phyloP scores from a whole-genome alignment of 2,113 vertebrate species.

The Etheostoma cragini region DNA sequence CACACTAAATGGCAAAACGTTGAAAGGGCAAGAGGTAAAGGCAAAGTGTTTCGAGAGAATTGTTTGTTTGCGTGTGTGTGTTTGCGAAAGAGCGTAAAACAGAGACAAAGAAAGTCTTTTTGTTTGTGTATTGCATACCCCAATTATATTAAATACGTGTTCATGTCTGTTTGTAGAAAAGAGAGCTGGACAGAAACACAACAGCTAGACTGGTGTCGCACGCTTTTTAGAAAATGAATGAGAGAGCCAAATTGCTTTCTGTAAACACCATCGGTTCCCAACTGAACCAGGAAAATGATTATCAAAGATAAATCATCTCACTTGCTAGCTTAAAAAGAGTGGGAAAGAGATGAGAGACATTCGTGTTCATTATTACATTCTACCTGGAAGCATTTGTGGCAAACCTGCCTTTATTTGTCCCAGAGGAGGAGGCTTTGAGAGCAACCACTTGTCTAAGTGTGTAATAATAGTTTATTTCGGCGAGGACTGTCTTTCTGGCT shows the following conservation, averaged over 20 bases:
- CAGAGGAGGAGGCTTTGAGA: slow-evolving; percentile 33
- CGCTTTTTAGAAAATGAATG: slow-evolving; percentile 16
- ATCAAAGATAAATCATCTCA: slow-evolving; percentile 58
- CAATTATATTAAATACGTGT: neutral
- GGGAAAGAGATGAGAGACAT: slow-evolving; percentile 38
- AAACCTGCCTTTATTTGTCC: slow-evolving; percentile 34
- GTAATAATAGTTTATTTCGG: slow-evolving; percentile 62
- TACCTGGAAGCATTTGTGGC: slow-evolving; percentile 48
- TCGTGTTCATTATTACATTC: slow-evolving; percentile 64
- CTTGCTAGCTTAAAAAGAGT: slow-evolving; percentile 1
- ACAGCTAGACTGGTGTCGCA: slow-evolving; percentile 1
- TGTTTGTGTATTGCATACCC: neutral
- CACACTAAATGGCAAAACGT: slow-evolving; percentile 40
- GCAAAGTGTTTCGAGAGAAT: neutral
- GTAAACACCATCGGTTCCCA: slow-evolving; percentile 49
- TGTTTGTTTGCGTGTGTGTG: neutral
- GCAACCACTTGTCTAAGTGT: slow-evolving; percentile 40
- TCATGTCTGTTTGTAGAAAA: neutral
- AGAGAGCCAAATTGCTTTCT: slow-evolving; percentile 27
- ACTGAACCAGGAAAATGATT: slow-evolving; percentile 61
- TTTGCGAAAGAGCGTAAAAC: neutral
- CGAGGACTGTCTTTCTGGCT: slow-evolving; percentile 34
- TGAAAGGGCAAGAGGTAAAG: neutral
- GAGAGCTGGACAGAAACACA: neutral
- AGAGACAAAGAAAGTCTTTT: neutral